Conservation (phyloP, 2,888 invertebrate species). For the Diaperis boleti region DNA sequence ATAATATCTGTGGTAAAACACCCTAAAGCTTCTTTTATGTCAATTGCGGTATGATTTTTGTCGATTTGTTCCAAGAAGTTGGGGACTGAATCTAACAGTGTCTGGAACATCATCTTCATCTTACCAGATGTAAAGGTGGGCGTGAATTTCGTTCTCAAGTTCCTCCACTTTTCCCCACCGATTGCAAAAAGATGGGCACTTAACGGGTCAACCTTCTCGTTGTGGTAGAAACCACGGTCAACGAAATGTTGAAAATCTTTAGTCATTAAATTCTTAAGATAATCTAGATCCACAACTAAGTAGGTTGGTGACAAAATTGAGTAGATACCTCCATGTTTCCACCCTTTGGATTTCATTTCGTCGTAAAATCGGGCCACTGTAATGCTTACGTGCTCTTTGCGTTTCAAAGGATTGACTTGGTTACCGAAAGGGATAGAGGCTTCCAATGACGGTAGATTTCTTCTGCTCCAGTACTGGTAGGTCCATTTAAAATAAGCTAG, state of each 20-base stretch:
- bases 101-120: constrained; percentile 72
- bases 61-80: constrained; percentile 39
- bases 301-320: constrained; percentile 36
- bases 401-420: constrained; percentile 67
- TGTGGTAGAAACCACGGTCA: constrained; percentile 71
- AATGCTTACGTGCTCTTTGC: constrained; percentile 61
- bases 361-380: constrained; percentile 2
- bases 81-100: constrained; percentile 64
- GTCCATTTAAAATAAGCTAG: constrained; percentile 10
- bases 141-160: constrained; percentile 71
- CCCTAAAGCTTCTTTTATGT: constrained; percentile 36
- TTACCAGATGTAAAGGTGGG: constrained; percentile 75
- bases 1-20: constrained; percentile 42
- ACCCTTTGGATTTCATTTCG: constrained; percentile 20
- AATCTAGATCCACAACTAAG: constrained; percentile 43
- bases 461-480: constrained; percentile 50
- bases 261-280: constrained; percentile 65
- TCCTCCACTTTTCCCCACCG: constrained; percentile 72
- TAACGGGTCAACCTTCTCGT: constrained; percentile 70
- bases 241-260: constrained; percentile 72
- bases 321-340: constrained; percentile 35
- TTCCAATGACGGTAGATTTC: constrained; percentile 47
- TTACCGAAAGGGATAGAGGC: constrained; percentile 58
- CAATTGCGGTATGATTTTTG: constrained; percentile 14
- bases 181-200: constrained; percentile 70